Base-by-base conservation (phyloP, 2,797 vertebrate genomes). In the Florisuga fusca region DNA sequence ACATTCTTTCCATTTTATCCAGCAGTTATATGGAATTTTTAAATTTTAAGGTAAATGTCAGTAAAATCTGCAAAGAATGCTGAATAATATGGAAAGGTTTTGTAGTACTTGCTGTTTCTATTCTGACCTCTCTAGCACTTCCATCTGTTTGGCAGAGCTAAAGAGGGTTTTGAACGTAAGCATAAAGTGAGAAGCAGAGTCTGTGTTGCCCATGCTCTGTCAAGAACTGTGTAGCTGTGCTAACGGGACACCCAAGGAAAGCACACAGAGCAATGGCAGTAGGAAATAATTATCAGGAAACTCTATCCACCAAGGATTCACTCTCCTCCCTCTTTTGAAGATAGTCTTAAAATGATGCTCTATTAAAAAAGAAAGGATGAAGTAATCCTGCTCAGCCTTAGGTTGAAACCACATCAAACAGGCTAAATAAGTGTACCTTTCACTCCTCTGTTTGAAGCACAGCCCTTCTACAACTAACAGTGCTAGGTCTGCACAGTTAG, bases 271-370 rank as follows among this genome's bases (percentile, higher is more conserved):
- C 1, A 11, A n/a, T 20, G n/a, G 43, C 10, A n/a, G 7, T 11
- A 74, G 21, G 43, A 86, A 74, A 33, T 68, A 61, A 26, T 50
- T 64, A 41, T 31, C 6, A 36, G n/a, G 27, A 86, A 75, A 5
- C 19, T 78, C 12, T 9, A 29, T 48, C 31, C 23, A 68, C 6
- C 6, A 72, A 31, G 15, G 3, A 58, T 63, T 87, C 23, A 46
- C 3, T 4, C 13, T 59, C 5, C 18, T 55, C 15, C 50, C 17
- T 38, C 2, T 84, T 48, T 66, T 66, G 25, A 87, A 87, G 15
- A 21, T 15, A 78, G 21, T 29, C 5, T 81, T 84, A 66, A 0
- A 2, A 36, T 7, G 0, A 1, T 64, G 14, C 7, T 45, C 3
- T 41, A 5, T 72, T 74, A 34, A 54, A 68, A 73, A 61, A 46